These are phyloP conservation scores for Chelonus insularis DNA, from an alignment of 1,140 invertebrate species.

Conservation along the genomic window DNA sequence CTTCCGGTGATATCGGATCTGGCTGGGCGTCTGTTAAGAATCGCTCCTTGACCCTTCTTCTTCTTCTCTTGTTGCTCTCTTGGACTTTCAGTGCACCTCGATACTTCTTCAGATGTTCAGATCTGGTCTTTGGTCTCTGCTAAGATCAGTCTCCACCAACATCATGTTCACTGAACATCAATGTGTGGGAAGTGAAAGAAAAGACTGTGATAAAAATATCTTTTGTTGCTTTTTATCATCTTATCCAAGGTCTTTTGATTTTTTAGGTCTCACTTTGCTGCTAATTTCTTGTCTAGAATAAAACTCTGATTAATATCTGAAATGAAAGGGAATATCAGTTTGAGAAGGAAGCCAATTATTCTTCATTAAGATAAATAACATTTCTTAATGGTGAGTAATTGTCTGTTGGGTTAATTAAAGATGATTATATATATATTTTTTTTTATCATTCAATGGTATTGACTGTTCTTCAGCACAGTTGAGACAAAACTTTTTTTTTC, in stretches of 20 bases:
- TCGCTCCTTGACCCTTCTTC: constrained; percentile 39
- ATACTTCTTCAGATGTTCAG: background rate
- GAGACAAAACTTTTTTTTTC: too few relatives aligned
- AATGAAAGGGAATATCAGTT: too few relatives aligned
- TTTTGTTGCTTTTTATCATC: background rate
- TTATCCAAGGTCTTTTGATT: background rate
- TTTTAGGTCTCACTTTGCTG: too few relatives aligned
- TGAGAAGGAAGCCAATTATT: too few relatives aligned
- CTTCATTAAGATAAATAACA: too few relatives aligned
- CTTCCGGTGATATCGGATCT: constrained; percentile 54
- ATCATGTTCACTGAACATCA: constrained; percentile 6
- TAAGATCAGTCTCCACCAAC: constrained; percentile 1
- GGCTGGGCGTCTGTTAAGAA: constrained; percentile 40
- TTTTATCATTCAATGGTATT: too few relatives aligned
- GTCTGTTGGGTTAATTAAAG: too few relatives aligned
- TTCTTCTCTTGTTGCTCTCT: constrained; percentile 12
- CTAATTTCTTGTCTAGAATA: too few relatives aligned
- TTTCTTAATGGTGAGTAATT: too few relatives aligned
- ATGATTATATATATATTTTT: too few relatives aligned
- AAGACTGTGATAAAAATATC: constrained; percentile 14
- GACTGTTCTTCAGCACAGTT: too few relatives aligned
- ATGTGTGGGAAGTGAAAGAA: constrained; percentile 22
- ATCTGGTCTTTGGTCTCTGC: background rate
- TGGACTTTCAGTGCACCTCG: background rate
- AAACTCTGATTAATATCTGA: too few relatives aligned